phyloP scores from a whole-genome alignment of 2,113 vertebrate species.

The Hippocampus abdominalis region DNA sequence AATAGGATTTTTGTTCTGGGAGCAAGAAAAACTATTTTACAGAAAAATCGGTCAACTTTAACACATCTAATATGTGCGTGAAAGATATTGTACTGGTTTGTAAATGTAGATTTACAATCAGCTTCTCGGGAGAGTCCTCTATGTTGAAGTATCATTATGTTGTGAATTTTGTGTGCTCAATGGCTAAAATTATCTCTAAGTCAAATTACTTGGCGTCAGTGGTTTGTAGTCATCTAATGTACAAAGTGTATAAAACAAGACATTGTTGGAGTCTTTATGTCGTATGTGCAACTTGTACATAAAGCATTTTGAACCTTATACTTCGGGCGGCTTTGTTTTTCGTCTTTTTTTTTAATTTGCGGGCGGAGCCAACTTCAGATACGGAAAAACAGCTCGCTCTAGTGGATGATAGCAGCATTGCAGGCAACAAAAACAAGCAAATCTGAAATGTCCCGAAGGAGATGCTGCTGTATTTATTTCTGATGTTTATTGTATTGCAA shows the following conservation, averaged over 20 bases:
- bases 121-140: conserved; percentile 33
- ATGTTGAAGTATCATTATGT: conserved; percentile 31
- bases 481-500: no score
- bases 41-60: background rate
- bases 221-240: conserved; percentile 73
- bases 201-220: conserved; percentile 68
- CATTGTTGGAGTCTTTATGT: conserved; percentile 69
- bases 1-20: conserved; percentile 11
- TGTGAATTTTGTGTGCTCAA: conserved; percentile 56
- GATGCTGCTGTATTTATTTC: background rate
- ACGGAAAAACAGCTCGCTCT: conserved; percentile 2
- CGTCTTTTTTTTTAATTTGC: background rate
- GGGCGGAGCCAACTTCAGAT: background rate
- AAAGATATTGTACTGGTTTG: background rate
- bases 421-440: background rate
- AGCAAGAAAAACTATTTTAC: background rate
- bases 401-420: background rate
- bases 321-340: conserved; percentile 6
- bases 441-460: background rate
- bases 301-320: conserved; percentile 72
- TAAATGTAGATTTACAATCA: background rate
- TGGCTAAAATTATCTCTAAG: conserved; percentile 65
- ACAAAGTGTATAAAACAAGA: conserved; percentile 73
- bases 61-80: background rate
- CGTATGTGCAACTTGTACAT: conserved; percentile 78